Conservation (phyloP, 2,113 vertebrate genomes). For the Oreochromis aureus region DNA sequence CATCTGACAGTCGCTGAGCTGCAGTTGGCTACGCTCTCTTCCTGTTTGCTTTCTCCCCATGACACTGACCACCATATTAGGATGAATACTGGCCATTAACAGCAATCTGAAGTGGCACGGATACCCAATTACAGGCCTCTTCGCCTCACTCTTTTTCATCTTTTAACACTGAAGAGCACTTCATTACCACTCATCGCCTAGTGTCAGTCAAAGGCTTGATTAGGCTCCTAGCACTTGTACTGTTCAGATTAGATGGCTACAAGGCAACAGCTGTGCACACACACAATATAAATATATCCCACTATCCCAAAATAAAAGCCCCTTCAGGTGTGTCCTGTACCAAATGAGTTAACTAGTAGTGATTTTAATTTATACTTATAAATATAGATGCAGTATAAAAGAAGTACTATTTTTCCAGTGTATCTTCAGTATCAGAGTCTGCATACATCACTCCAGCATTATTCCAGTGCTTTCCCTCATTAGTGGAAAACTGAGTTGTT, state of each 20-base stretch:
- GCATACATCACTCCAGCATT: neutral
- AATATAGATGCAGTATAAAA: neutral
- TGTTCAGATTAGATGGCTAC: neutral
- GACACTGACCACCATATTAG: neutral
- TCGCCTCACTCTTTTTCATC: neutral
- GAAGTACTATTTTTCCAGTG: neutral
- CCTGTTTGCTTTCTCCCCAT: conserved; percentile 1
- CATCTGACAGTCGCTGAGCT: neutral
- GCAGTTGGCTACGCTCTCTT: neutral
- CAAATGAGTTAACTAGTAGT: neutral
- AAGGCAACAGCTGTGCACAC: neutral
- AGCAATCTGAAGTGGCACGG: neutral
- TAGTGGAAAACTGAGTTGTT: neutral
- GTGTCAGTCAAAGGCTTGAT: neutral
- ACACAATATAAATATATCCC: neutral
- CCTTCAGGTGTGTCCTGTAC: neutral
- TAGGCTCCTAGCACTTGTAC: neutral
- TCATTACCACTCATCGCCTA: conserved; percentile 33
- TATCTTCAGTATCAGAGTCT: neutral
- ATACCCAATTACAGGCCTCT: conserved; percentile 32
- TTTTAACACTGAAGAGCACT: conserved; percentile 27
- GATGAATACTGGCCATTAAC: conserved; percentile 16
- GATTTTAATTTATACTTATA: neutral
- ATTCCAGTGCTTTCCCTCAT: neutral
- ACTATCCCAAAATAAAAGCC: neutral